Base-by-base conservation (phyloP, 2,888 invertebrate genomes). In the Caenorhabditis japonica region DNA sequence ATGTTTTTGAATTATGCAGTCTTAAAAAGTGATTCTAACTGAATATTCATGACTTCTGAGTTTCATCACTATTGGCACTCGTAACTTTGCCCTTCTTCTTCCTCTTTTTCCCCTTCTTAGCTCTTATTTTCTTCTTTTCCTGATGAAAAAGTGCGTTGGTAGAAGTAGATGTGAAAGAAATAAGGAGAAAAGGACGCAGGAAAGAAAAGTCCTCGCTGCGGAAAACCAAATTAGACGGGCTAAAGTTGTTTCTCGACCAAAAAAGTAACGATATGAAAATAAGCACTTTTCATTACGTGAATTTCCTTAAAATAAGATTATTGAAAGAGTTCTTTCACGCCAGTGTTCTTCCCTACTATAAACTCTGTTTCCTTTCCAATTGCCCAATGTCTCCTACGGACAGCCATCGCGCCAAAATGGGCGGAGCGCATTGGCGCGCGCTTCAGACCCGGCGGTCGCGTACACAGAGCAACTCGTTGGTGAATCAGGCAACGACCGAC, bases 301-400 rank as follows among this genome's bases (percentile, higher is more conserved):
- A 66, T 66, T 66, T 49, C 43, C 43, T 66, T 49, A 49, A 51
- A 44, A 43, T 56, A 55, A 34, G 62, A 52, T 39, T 52, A 43
- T 51, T 56, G 43, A 43, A 43, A 44, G 49, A 66, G 51, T 56
- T 49, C 56, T 56, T 66, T 66, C 66, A 66, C 49, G 66, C 56
- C 66, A 66, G 56, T 56, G 66, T 66, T 66, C n/a, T n/a, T n/a
- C 66, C 56, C 66, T 66, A 66, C 56, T 64, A 64, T 66, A 66
- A 66, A 51, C 66, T 56, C 66, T 47, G 25, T 56, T 64, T 55
- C 55, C 56, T 55, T 56, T 56, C 66, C 56, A 56, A 66, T 66
- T 66, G 66, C 66, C 56, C 56, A 66, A 66, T 56, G 66, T 66
- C 64, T 64, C 64, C 64, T 55, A 62, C 62, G 62, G 62, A 47